Conservation (phyloP, 2,113 vertebrate genomes). For the western clawed frog (Xenopus tropicalis) region DNA sequence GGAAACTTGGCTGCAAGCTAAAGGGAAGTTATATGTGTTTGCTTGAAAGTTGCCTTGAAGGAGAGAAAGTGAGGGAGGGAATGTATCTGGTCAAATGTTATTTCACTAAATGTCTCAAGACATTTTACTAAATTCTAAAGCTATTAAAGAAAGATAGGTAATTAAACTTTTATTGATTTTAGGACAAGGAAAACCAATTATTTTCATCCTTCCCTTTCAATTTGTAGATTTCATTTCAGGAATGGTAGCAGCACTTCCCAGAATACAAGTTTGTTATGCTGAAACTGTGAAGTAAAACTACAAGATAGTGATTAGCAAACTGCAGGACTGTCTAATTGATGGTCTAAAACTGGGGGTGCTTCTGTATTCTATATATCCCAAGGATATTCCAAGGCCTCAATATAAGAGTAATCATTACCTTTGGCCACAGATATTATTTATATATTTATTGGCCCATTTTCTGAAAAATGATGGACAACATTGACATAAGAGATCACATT, state of each 20-base stretch:
- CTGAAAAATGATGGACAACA: too few species aligned
- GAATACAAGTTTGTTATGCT: neutral
- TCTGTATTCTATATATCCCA: neutral
- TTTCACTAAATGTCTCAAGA: slow-evolving; percentile 31
- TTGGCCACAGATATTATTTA: too few species aligned
- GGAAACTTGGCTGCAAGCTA: too few species aligned
- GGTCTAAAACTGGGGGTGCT: neutral
- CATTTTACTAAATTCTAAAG: slow-evolving; percentile 34
- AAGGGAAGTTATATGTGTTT: neutral
- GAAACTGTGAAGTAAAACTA: neutral
- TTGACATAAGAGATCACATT: too few species aligned
- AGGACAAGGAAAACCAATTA: slow-evolving; percentile 22
- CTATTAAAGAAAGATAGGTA: slow-evolving; percentile 32
- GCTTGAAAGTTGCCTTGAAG: neutral
- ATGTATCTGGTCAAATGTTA: slow-evolving; percentile 5
- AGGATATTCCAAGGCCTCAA: neutral
- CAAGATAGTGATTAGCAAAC: too few species aligned
- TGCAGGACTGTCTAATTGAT: too few species aligned
- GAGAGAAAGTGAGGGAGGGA: too few species aligned
- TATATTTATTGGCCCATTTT: too few species aligned
- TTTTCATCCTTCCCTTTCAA: slow-evolving; percentile 23
- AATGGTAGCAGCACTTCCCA: slow-evolving; percentile 18
- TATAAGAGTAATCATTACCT: neutral
- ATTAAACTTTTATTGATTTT: slow-evolving; percentile 40
- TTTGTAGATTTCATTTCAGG: slow-evolving; percentile 20